Evolutionary conservation across 1,140 invertebrate genomes (phyloP), one percentile per base, ranked within the genome.

Genomic region (Drosophila busckii): DNA sequence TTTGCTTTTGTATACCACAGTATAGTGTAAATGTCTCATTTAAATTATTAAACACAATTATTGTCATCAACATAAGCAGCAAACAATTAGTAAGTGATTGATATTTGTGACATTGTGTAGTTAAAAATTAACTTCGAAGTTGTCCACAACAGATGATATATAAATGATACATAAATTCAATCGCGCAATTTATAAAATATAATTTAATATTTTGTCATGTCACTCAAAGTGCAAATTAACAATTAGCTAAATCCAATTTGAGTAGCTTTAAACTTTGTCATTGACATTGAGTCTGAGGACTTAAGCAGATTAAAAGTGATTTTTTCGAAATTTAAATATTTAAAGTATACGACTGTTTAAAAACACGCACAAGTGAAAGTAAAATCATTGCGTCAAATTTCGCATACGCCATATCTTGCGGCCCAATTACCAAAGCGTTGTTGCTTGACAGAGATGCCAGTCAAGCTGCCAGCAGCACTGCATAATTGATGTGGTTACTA

Each of bases 401-500:
- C 31, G 44, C 17, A 65, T 66, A 71, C 67, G 49, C 42, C 50
- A 26, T 22, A 29, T 45, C 28, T 40, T 29, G 48, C 26, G 41
- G 34, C 44, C 20, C 49, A 70, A 61, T 70, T 70, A 71, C 46
- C 34, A 50, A n/a, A 26, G 20, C 23, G 13, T 28, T 23, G 31
- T 23, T 49, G 12, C n/a, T 25, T 41, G 23, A 34, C 37, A 26
- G 25, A 28, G 13, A 17, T 49, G 19, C 44, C 20, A 10, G 35
- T 23, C 22, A 34, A n/a, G 9, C 29, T 37, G 8, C 20, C 26
- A 41, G 4, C 31, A n/a, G 9, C 13, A 25, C 31, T 67, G 40
- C 48, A 71, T 71, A 73, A 70, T 70, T 70, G 61, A 70, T 70
- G 61, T 40, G 23, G 10, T 16, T 10, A n/a, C 45, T 9, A 17